Evolutionary conservation across 2,113 vertebrate genomes (phyloP).

Genomic region (Hippocampus mohnikei): DNA sequence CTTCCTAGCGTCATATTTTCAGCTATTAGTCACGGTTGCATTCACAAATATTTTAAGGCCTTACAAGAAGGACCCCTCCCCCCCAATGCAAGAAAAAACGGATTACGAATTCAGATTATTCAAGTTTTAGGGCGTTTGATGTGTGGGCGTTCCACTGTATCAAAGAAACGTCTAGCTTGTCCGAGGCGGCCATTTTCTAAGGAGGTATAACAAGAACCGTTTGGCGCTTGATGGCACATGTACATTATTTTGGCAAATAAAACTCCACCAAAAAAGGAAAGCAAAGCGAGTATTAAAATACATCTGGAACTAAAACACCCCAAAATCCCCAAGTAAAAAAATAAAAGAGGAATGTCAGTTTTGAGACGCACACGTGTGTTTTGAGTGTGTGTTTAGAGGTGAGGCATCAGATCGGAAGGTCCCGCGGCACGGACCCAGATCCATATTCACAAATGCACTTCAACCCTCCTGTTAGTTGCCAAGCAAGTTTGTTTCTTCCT

Average conservation of each 20-base stretch:
- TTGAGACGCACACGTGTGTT: slow-evolving; percentile 41
- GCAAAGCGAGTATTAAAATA: slow-evolving; percentile 61
- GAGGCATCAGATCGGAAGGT: slow-evolving; percentile 69
- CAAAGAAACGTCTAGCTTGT: slow-evolving; percentile 45
- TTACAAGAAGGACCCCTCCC: background rate
- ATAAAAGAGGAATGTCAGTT: slow-evolving; percentile 66
- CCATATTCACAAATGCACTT: slow-evolving; percentile 67
- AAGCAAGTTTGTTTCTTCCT: background rate
- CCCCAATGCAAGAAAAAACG: no score
- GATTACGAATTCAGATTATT: background rate
- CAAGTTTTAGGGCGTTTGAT: slow-evolving; percentile 15
- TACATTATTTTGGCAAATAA: slow-evolving; percentile 36
- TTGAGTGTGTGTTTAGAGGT: slow-evolving; percentile 46
- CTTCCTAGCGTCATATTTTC: background rate
- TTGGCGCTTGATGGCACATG: slow-evolving; percentile 62
- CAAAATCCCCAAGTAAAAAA: slow-evolving; percentile 26
- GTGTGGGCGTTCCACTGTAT: background rate
- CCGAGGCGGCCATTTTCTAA: slow-evolving; percentile 60
- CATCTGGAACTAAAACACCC: slow-evolving; percentile 37
- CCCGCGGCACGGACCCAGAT: slow-evolving; percentile 58
- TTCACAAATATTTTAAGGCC: background rate
- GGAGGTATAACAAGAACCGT: slow-evolving; percentile 68
- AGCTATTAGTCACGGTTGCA: background rate
- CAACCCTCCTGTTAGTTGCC: slow-evolving; percentile 9
- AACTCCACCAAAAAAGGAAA: slow-evolving; percentile 44